These are phyloP conservation scores for Taeniopygia guttata DNA, from an alignment of 2,797 vertebrate species.

Conservation along the genomic window DNA sequence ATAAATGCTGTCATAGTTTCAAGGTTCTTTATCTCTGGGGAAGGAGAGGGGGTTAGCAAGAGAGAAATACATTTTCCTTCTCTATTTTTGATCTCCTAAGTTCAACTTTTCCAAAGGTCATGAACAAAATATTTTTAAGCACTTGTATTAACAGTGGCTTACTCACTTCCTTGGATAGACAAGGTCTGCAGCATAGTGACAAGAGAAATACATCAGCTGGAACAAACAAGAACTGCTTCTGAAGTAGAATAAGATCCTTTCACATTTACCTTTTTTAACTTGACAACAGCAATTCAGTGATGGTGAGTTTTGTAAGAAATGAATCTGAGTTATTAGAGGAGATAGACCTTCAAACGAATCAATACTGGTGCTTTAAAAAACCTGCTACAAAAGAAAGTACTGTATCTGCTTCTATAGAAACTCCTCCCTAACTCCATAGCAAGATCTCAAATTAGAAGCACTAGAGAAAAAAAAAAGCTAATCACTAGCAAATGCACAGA, in stretches of 20 bases:
- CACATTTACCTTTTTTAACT: not conserved
- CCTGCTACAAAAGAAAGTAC: not conserved
- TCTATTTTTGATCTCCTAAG: not conserved
- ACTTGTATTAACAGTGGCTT: not conserved
- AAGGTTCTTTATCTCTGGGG: not conserved
- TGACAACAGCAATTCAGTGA: not conserved
- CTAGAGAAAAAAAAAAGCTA: not conserved
- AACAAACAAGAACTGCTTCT: not conserved
- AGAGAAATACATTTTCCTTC: not conserved
- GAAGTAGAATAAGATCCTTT: not conserved
- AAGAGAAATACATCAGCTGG: not conserved
- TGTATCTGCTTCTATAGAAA: not conserved
- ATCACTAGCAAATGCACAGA: not conserved
- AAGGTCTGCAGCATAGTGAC: not conserved
- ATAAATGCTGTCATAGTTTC: not conserved
- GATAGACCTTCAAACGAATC: not conserved
- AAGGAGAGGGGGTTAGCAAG: not conserved
- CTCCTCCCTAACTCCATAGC: not conserved
- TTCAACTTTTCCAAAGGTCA: conserved; percentile 2
- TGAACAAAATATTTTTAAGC: not conserved
- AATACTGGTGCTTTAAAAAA: not conserved
- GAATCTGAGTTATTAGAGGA: not conserved
- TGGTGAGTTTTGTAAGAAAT: not conserved
- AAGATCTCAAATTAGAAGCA: not conserved
- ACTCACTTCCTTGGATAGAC: not conserved